Conservation (phyloP, 1,140 invertebrate species). For the Penaeus vannamei region DNA sequence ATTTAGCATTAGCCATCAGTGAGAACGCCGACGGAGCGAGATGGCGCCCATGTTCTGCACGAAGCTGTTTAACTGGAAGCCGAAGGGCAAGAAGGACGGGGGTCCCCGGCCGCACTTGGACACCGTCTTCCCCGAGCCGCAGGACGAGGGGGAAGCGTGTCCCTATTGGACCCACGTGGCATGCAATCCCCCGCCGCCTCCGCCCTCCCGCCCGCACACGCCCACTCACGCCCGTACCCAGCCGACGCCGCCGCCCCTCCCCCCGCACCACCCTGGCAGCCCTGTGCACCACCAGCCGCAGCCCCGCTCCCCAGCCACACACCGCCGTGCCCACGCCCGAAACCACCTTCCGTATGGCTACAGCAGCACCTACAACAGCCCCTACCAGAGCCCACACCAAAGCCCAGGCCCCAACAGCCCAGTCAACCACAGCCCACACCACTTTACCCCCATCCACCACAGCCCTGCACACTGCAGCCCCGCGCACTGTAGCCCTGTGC, state of each 20-base stretch:
- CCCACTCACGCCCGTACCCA: constrained; percentile 41
- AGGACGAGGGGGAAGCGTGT: constrained; percentile 60
- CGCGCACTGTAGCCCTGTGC: constrained; percentile 25
- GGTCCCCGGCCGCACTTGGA: constrained; percentile 43
- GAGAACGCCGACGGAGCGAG: not conserved
- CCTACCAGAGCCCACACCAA: constrained; percentile 54
- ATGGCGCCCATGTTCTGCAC: constrained; percentile 65
- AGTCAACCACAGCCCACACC: constrained; percentile 47
- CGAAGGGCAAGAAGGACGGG: constrained; percentile 52
- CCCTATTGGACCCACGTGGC: constrained; percentile 63
- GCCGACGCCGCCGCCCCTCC: constrained; percentile 29
- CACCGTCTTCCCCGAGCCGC: constrained; percentile 50
- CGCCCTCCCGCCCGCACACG: constrained; percentile 51
- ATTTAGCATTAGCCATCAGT: not conserved
- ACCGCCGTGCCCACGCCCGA: constrained; percentile 43
- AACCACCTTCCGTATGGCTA: constrained; percentile 43
- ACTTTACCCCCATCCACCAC: constrained; percentile 51
- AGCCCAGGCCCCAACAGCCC: constrained; percentile 59
- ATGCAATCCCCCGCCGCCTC: constrained; percentile 48
- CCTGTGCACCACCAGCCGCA: constrained; percentile 60
- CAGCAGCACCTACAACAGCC: constrained; percentile 53
- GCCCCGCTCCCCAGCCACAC: constrained; percentile 35
- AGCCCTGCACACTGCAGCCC: not conserved
- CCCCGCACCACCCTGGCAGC: constrained; percentile 47
- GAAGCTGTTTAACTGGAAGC: constrained; percentile 56